Conservation (phyloP, 2,888 invertebrate species). For the Quadriops clusia region DNA sequence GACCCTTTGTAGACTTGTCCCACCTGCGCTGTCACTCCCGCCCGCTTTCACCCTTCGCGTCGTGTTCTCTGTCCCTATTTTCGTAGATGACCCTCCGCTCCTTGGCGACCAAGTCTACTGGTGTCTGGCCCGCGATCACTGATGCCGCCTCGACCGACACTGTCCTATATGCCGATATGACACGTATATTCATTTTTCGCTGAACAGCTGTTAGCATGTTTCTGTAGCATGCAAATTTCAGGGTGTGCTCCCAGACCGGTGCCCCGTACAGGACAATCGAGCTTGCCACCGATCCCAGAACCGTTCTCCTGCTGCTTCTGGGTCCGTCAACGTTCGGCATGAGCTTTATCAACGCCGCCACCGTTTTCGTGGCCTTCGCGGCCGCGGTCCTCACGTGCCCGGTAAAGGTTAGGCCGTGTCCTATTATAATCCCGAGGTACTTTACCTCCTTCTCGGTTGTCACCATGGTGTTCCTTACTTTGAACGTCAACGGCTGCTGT, state of each 20-base stretch:
- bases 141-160: background rate
- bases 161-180: slow-evolving; percentile 1
- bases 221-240: slow-evolving; percentile 3
- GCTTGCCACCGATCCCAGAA: slow-evolving; percentile 6
- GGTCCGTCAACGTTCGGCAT: slow-evolving; percentile 16
- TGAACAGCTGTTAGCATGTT: slow-evolving; percentile 5
- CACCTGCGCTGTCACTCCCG: slow-evolving; percentile 2
- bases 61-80: background rate
- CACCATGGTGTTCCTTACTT: background rate
- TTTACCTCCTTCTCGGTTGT: slow-evolving; percentile 8
- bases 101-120: background rate
- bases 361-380: slow-evolving; percentile 13
- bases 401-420: slow-evolving; percentile 13
- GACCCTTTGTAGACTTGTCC: slow-evolving; percentile 4
- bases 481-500: slow-evolving; percentile 2
- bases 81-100: background rate
- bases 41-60: background rate
- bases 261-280: slow-evolving; percentile 11
- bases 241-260: slow-evolving; percentile 9
- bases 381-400: slow-evolving; percentile 13
- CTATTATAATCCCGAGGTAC: slow-evolving; percentile 18
- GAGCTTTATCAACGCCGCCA: slow-evolving; percentile 13
- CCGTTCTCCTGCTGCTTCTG: slow-evolving; percentile 3
- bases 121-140: background rate
- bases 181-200: too few species aligned